Conservation (phyloP, 1,140 invertebrate genomes). For the Harlomillsia oculata region DNA sequence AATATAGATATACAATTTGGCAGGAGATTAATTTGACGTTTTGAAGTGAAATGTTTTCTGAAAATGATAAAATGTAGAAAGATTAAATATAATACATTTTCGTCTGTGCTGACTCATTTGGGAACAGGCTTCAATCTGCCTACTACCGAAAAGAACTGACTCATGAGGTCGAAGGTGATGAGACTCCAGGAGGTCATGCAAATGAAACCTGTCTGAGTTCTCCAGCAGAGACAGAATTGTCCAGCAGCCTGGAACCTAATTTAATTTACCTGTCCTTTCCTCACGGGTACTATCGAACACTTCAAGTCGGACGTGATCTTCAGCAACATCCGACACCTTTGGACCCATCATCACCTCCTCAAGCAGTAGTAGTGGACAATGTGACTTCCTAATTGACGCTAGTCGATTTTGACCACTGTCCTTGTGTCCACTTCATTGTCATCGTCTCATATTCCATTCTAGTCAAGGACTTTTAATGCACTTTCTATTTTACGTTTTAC, state of each 20-base stretch:
- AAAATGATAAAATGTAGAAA: neutral
- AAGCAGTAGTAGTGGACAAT: too few relatives aligned
- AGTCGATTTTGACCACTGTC: too few relatives aligned
- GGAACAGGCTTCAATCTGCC: neutral
- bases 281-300: conserved; percentile 3
- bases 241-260: conserved; percentile 6
- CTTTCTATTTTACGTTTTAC: too few relatives aligned
- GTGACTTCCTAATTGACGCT: too few relatives aligned
- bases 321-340: too few relatives aligned
- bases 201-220: conserved; percentile 13
- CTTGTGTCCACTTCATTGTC: too few relatives aligned
- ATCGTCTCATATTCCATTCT: too few relatives aligned
- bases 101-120: too few relatives aligned
- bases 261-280: conserved; percentile 4
- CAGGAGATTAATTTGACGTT: too few relatives aligned
- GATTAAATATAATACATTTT: neutral
- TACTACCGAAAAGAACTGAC: conserved; percentile 10
- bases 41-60: neutral
- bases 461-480: too few relatives aligned
- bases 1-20: neutral
- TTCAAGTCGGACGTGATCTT: too few relatives aligned
- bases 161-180: conserved; percentile 4
- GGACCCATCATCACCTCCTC: too few relatives aligned
- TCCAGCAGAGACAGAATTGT: conserved; percentile 1
- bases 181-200: conserved; percentile 1